These are phyloP conservation scores for Gymnobelideus leadbeateri DNA, from an alignment of 2,113 vertebrate species.

Conservation along the genomic window DNA sequence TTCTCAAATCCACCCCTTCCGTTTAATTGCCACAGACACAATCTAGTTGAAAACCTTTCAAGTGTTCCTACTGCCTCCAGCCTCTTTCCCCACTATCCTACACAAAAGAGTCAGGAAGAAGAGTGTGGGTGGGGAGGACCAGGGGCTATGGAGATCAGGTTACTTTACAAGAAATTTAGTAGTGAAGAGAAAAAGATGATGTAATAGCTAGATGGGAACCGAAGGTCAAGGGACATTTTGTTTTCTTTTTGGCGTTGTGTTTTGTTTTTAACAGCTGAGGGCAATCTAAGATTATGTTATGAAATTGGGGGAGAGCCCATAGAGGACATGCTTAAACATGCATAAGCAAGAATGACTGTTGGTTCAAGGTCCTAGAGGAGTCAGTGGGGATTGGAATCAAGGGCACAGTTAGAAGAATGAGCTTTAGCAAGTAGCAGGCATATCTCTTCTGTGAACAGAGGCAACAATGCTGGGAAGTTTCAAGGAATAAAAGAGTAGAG, in stretches of 20 bases:
- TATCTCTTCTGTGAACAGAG: background rate
- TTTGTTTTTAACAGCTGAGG: background rate
- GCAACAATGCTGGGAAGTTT: background rate
- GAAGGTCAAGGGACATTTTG: background rate
- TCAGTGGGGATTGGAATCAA: background rate
- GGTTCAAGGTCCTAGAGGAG: background rate
- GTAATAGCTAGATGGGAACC: background rate
- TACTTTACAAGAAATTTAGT: background rate
- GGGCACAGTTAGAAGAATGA: background rate
- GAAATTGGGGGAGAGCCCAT: background rate
- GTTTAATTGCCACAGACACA: background rate
- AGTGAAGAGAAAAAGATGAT: background rate
- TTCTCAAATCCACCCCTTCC: background rate
- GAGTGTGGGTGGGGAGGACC: background rate
- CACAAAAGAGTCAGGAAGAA: background rate
- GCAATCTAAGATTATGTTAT: background rate
- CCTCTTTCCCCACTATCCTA: background rate
- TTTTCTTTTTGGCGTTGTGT: background rate
- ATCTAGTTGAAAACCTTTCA: background rate
- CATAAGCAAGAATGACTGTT: background rate
- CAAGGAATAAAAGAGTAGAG: background rate
- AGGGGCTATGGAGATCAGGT: background rate
- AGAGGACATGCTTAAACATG: background rate
- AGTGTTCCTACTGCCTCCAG: background rate
- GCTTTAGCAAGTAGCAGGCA: background rate